phyloP scores from a whole-genome alignment of 2,113 vertebrate genomes.

The Lasiurus borealis region DNA sequence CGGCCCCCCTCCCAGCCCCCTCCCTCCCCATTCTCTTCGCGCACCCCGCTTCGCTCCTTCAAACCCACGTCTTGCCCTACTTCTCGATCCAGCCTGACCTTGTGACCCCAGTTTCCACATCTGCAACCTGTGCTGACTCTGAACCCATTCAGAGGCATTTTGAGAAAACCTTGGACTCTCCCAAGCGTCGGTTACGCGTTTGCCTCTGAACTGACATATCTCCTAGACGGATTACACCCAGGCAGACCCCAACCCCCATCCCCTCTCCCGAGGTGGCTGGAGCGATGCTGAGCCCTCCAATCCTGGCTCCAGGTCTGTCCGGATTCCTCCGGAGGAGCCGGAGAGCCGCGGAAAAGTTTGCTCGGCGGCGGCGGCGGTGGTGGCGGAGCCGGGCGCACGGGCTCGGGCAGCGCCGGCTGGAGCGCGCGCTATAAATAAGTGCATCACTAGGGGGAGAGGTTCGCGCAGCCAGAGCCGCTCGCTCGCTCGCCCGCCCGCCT shows the following conservation, averaged over 20 bases:
- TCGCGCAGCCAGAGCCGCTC: slow-evolving; percentile 48
- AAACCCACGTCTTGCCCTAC: neutral
- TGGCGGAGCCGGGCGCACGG: neutral
- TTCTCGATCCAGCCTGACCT: slow-evolving; percentile 52
- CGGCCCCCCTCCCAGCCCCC: neutral
- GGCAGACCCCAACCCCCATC: neutral
- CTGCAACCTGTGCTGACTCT: slow-evolving; percentile 41
- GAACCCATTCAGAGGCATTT: slow-evolving; percentile 61
- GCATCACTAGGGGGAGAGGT: slow-evolving; percentile 83
- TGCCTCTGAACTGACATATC: slow-evolving; percentile 17
- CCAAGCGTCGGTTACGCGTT: neutral
- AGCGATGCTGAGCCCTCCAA: neutral
- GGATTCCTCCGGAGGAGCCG: neutral
- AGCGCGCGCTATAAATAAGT: slow-evolving; percentile 80
- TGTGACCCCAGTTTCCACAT: slow-evolving; percentile 66
- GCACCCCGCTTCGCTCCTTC: neutral
- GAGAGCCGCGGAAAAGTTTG: slow-evolving; percentile 77
- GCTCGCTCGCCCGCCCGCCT: too few relatives aligned
- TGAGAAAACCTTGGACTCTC: slow-evolving; percentile 24
- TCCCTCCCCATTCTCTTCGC: neutral
- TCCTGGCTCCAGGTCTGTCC: too few relatives aligned
- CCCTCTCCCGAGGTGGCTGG: neutral
- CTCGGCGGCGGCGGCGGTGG: neutral
- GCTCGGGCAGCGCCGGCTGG: slow-evolving; percentile 28
- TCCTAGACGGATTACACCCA: neutral